phyloP scores from a whole-genome alignment of 2,888 invertebrate species.

The Tipula lateralis region DNA sequence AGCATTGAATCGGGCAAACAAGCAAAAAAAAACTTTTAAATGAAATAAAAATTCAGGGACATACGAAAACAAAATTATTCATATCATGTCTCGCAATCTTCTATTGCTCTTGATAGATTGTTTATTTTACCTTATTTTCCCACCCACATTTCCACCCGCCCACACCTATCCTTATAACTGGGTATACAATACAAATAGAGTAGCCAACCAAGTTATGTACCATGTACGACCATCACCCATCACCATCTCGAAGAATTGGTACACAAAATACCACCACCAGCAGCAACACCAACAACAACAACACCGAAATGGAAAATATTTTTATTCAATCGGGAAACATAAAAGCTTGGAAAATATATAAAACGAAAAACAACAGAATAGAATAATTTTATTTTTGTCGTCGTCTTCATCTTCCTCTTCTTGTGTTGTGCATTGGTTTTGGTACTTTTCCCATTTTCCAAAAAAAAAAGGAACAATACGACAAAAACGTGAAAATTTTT shows the following conservation, averaged over 20 bases:
- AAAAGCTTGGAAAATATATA: background rate
- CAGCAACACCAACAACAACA: no score
- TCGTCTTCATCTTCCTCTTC: background rate
- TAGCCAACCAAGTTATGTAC: background rate
- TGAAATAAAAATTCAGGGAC: slow-evolving; percentile 13
- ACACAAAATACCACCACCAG: no score
- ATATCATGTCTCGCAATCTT: background rate
- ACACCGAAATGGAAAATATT: slow-evolving; percentile 2
- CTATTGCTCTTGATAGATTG: slow-evolving; percentile 24
- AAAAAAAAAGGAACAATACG: background rate
- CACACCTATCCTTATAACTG: background rate
- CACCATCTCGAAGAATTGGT: background rate
- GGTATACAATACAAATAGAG: background rate
- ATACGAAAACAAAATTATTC: slow-evolving; percentile 1
- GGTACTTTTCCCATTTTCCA: background rate
- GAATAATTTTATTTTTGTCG: background rate
- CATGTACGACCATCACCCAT: background rate
- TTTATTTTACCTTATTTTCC: slow-evolving; percentile 24
- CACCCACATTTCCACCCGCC: no score
- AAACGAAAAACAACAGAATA: background rate
- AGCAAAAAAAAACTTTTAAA: slow-evolving; percentile 3
- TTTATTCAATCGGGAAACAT: slow-evolving; percentile 24
- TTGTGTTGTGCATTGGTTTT: background rate
- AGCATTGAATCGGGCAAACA: background rate
- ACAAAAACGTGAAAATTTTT: slow-evolving; percentile 19